Conservation (phyloP, 2,888 invertebrate genomes). For the Phytoseiulus persimilis region DNA sequence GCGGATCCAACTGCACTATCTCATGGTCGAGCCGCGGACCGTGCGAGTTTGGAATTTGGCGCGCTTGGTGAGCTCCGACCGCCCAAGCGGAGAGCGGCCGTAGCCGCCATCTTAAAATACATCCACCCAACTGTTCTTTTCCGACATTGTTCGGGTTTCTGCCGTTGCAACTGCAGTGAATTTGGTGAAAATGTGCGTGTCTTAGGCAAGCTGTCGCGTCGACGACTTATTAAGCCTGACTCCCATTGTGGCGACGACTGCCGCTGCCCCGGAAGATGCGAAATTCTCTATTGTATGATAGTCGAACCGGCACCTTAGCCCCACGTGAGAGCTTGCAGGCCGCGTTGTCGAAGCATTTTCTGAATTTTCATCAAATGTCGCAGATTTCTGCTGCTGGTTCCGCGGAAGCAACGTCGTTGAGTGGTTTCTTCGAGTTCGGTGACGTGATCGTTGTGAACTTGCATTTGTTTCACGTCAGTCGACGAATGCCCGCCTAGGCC, state of each 20-base stretch:
- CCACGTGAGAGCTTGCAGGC: background rate
- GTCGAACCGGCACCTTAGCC: background rate
- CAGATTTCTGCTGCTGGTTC: background rate
- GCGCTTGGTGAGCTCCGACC: background rate
- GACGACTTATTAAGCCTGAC: background rate
- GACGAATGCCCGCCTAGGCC: background rate
- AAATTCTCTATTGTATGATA: background rate
- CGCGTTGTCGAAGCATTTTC: background rate
- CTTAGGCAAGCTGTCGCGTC: background rate
- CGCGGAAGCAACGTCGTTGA: background rate
- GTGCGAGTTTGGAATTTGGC: background rate
- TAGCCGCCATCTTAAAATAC: constrained; percentile 33
- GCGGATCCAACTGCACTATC: no score
- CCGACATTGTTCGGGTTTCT: constrained; percentile 34
- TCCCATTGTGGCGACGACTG: background rate
- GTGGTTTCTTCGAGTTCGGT: background rate
- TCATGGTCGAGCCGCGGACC: no score
- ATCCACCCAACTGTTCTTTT: constrained; percentile 28
- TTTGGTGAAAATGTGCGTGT: constrained; percentile 39
- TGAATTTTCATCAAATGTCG: background rate
- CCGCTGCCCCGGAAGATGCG: background rate
- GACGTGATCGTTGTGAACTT: background rate
- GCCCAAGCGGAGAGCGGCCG: background rate
- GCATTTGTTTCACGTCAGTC: background rate
- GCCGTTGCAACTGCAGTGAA: constrained; percentile 6